These are phyloP conservation scores for Holacanthus passer DNA, from an alignment of 2,113 vertebrate genomes.

Conservation along the genomic window DNA sequence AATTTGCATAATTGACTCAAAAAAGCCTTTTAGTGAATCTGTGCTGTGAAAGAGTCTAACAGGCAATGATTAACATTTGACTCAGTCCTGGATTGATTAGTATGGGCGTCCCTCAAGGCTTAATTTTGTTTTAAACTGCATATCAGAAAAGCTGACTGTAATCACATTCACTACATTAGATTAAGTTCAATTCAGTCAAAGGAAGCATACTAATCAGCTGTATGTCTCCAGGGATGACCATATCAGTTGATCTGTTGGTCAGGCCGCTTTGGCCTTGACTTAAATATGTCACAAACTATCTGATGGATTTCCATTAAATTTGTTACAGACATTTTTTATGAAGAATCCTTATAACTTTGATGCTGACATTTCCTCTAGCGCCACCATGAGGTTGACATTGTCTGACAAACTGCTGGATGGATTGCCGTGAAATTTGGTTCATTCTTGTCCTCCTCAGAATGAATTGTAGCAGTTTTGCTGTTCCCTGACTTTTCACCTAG, in stretches of 20 bases:
- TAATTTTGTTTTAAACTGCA: background rate
- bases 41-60: background rate
- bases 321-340: background rate
- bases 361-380: no score
- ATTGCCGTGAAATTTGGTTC: no score
- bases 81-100: background rate
- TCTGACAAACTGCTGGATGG: no score
- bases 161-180: background rate
- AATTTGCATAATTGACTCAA: background rate
- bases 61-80: background rate
- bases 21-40: background rate
- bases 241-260: background rate
- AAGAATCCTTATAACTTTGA: no score
- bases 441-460: no score
- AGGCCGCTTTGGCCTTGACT: background rate
- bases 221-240: background rate
- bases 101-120: background rate
- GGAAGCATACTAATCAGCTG: background rate
- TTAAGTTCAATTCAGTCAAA: background rate
- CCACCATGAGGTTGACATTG: no score
- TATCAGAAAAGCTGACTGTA: background rate
- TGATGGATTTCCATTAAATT: background rate
- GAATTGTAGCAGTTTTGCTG: no score
- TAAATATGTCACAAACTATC: background rate
- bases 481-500: background rate